A percentile compares a stretch with the other conserved stretches of the same genome.
These are phyloP conservation scores for Herpailurus yagouaroundi DNA, from an alignment of 2,113 vertebrate species.

Conservation along the genomic window DNA sequence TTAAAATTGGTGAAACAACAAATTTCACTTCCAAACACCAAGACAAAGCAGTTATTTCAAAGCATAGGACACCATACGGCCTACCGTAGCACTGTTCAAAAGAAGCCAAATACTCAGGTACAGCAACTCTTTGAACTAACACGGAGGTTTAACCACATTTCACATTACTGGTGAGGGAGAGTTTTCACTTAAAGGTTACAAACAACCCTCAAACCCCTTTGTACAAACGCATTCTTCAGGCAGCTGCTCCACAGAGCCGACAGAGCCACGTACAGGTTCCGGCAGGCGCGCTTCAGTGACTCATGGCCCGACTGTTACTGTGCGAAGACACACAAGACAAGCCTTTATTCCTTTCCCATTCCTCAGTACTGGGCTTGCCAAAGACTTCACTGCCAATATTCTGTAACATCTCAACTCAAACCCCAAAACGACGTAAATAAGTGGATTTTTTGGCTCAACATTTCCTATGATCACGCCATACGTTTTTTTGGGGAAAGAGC, in stretches of 20 bases:
- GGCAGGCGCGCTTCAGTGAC: background rate
- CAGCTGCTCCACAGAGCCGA: background rate
- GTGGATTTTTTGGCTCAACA: background rate
- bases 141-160: background rate
- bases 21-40: background rate
- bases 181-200: background rate
- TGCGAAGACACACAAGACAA: background rate
- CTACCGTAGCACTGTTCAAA: background rate
- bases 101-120: background rate
- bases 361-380: background rate
- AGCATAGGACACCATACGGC: background rate
- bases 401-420: background rate
- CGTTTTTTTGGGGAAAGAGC: background rate
- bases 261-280: background rate
- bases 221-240: background rate
- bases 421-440: background rate
- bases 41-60: background rate
- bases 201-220: background rate
- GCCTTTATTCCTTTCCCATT: background rate
- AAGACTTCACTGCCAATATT: background rate
- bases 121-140: background rate
- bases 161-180: background rate
- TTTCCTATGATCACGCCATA: background rate
- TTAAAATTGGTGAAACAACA: conserved; percentile 13
- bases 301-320: background rate